Evolutionary conservation across 2,888 invertebrate genomes (phyloP), one percentile per base, ranked within the genome.

Genomic region (Amitus sp.): DNA sequence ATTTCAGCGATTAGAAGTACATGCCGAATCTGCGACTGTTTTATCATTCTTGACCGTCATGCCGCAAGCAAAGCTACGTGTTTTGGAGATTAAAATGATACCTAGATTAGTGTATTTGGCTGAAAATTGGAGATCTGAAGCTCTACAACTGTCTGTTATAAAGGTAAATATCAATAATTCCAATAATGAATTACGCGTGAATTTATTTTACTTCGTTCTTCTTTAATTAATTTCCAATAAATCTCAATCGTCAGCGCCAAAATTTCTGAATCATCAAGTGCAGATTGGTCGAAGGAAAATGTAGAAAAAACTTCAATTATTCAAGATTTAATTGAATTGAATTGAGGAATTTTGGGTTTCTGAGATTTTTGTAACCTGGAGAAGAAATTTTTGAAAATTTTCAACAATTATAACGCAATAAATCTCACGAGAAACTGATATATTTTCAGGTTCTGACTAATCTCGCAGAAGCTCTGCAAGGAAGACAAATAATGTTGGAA

Each of bases 31-130:
- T 15, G 64, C 52, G n/a, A 56, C 62, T 5, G 54, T 65, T 39
- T 62, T 71, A 28, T 67, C 70, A 39, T 73, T 75, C 53, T 56
- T 66, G 18, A 76, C 75, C 42, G 67, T 68, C 13, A 68, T 71
- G 13, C 67, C 65, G 27, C 55, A 46, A 12, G 74, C 73, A 4
- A 75, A 70, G 55, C 46, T 68, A 5, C 61, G 40, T 34, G 68
- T 67, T 58, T 40, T 72, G 18, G 54, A 64, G 49, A 62, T 72
- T 59, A 2, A 33, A 59, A 63, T 72, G 28, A 63, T 67, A 47
- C 65, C 61, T 15, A 66, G 66, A 47, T 67, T 73, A 20, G 60
- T 72, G 30, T 48, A 67, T 51, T 56, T 69, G 48, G 71, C 69
- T 33, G 52, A 51, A 37, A 50, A 57, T 47, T 39, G 43, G 33